Conservation (phyloP, 2,113 vertebrate species). For the Neotoma lepida region DNA sequence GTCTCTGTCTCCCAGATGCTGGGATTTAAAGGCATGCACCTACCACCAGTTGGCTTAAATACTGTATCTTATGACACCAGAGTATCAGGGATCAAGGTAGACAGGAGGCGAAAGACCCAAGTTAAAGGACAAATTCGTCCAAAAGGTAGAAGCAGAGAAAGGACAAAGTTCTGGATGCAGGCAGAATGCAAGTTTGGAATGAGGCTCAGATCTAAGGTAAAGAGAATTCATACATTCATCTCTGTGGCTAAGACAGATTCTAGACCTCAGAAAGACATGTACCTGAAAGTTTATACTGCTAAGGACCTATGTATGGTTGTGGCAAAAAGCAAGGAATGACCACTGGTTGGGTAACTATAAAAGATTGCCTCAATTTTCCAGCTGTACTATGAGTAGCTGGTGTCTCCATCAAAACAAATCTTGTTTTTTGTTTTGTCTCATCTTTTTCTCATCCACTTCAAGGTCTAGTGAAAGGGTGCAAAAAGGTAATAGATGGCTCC, state of each 20-base stretch:
- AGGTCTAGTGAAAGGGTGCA: slow-evolving; percentile 60
- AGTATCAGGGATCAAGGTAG: background rate
- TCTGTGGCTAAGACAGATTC: slow-evolving; percentile 1
- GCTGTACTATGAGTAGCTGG: background rate
- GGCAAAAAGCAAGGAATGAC: slow-evolving; percentile 28
- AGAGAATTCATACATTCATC: background rate
- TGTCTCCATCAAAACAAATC: background rate
- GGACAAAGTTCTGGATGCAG: background rate
- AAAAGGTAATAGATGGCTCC: slow-evolving; percentile 59
- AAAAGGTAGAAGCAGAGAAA: slow-evolving; percentile 23
- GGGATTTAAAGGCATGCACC: background rate
- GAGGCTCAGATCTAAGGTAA: background rate
- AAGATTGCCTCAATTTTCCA: background rate
- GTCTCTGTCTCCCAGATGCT: background rate
- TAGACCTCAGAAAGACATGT: background rate
- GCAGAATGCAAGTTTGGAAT: background rate
- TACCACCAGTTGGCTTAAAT: background rate
- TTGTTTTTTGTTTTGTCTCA: background rate
- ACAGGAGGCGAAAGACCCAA: background rate
- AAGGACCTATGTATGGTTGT: background rate
- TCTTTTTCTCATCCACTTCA: slow-evolving; percentile 40
- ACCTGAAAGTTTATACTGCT: background rate
- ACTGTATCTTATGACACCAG: background rate
- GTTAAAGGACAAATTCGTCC: background rate
- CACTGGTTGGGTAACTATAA: background rate